Percentiles rank a stretch among this genome's conserved stretches.
Conservation (phyloP, 2,888 invertebrate genomes). For the Pammene aurita region DNA sequence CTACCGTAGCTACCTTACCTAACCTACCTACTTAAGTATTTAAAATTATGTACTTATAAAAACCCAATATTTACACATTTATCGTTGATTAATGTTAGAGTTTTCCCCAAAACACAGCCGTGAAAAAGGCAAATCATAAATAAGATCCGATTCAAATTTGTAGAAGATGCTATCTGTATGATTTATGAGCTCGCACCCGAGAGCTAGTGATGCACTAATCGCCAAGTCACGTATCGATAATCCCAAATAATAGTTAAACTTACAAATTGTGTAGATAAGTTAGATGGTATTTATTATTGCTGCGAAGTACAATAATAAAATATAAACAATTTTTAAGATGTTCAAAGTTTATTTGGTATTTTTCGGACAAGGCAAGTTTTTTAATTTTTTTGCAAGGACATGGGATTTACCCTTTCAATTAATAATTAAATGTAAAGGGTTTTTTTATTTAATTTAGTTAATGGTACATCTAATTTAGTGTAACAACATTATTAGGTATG, state of each 20-base stretch:
- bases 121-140: constrained; percentile 84
- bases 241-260: constrained; percentile 36
- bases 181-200: constrained; percentile 82
- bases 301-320: not conserved
- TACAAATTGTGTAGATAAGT: not conserved
- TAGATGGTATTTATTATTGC: not conserved
- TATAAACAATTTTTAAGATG: not conserved
- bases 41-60: constrained; percentile 66
- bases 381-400: too few species aligned
- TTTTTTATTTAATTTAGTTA: too few species aligned
- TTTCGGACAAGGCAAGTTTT: not conserved
- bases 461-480: too few species aligned
- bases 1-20: too few species aligned
- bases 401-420: too few species aligned
- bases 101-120: constrained; percentile 81
- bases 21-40: constrained; percentile 40
- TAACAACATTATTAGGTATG: not conserved
- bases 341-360: not conserved
- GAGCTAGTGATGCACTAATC: constrained; percentile 82
- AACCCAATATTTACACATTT: constrained; percentile 70
- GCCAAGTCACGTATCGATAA: constrained; percentile 70
- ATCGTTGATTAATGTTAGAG: constrained; percentile 79
- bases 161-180: constrained; percentile 83
- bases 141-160: constrained; percentile 85
- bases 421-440: too few species aligned